Conservation (phyloP, 2,797 vertebrate genomes). For the Cichlasoma orientale region DNA sequence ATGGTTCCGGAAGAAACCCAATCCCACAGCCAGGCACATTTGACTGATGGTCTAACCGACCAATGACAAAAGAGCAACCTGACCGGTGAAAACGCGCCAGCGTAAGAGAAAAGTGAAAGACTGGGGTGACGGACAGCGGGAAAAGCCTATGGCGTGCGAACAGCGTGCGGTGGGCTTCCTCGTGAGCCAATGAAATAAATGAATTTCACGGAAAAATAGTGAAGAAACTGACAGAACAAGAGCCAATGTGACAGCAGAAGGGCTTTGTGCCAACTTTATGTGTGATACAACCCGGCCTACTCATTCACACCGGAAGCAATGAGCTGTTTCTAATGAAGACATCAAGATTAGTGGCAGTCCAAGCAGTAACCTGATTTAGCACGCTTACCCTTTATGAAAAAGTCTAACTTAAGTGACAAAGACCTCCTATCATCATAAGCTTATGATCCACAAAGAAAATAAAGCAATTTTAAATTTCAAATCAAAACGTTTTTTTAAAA, state of each 20-base stretch:
- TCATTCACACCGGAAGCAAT: neutral
- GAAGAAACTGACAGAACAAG: neutral
- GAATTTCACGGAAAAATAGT: conserved; percentile 29
- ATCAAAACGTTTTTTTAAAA: neutral
- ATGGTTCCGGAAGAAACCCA: conserved; percentile 33
- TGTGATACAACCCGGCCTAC: neutral
- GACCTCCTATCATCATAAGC: neutral
- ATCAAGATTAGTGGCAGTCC: neutral
- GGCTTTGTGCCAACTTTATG: neutral
- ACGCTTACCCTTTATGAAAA: neutral
- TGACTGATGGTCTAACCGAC: conserved; percentile 12
- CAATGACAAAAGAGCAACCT: conserved; percentile 24
- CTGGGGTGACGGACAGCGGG: conserved; percentile 27
- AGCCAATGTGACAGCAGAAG: neutral
- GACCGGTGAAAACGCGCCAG: neutral
- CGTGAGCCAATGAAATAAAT: conserved; percentile 68
- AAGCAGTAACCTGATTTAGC: neutral
- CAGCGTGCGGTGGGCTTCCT: neutral
- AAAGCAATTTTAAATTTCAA: neutral
- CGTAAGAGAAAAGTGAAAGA: neutral
- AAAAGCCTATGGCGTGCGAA: conserved; percentile 38
- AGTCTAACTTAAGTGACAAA: neutral
- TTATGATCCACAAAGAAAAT: neutral
- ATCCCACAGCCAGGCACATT: conserved; percentile 15
- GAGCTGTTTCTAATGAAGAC: neutral